Evolutionary conservation across 2,888 invertebrate genomes (phyloP), one percentile per base, ranked within the genome.

Genomic region (Andrena marginata): DNA sequence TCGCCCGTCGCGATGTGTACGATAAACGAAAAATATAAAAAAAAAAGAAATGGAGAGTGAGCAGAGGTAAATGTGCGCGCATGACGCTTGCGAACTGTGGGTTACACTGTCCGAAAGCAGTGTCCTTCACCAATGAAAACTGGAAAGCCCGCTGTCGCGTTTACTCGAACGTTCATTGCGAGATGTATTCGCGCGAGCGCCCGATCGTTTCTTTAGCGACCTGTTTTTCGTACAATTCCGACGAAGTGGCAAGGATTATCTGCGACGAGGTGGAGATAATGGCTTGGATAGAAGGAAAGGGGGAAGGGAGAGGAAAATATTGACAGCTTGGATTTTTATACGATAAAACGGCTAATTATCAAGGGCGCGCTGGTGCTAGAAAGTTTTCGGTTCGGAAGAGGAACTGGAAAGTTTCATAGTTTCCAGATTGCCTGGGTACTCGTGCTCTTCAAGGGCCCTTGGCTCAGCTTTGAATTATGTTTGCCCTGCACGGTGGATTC

Each of bases 141-240:
- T 88, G 85, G 85, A 87, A 87, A 88, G 85, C 87, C 87, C 65
- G 26, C 26, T 29, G 42, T 64, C 68, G 54, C 26, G 48, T 73
- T 77, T 51, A 29, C 13, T 68, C 31, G 60, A 73, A 13, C 70
- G 51, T 49, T 49, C 64, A 20, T 75, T 42, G 48, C 59, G 62
- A 33, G 60, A 51, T 23, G 23, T 54, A 31, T 35, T n/a, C 26
- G 13, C 48, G 54, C 48, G 65, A 67, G 23, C 31, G 49, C 35
- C 29, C 63, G 42, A 62, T 65, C 54, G 67, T 64, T 77, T 80
- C 56, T 64, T 68, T 63, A 20, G n/a, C 59, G 51, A 78, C 60
- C 56, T 79, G 69, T 72, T 70, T 70, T 65, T 69, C 48, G 51
- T 63, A 59, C 64, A 49, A 59, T 59, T 54, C 29, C 51, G 33